These are phyloP conservation scores for Taphrorychus bicolor DNA, from an alignment of 2,888 invertebrate genomes.

Conservation along the genomic window DNA sequence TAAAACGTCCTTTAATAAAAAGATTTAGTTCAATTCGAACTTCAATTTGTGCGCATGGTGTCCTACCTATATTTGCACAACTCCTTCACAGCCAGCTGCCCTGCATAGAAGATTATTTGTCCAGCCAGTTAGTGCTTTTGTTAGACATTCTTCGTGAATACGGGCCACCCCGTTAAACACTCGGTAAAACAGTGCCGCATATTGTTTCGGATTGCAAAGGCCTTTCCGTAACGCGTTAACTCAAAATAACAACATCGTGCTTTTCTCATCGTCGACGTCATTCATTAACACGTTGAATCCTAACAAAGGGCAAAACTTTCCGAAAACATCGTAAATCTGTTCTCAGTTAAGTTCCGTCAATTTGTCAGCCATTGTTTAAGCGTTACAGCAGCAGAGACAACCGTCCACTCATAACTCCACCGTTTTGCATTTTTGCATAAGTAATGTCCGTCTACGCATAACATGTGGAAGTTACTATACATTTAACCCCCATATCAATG, in stretches of 20 bases:
- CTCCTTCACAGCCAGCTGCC: slow-evolving; percentile 13
- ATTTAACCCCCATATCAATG: too few species aligned
- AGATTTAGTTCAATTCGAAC: neutral
- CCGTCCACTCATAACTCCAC: too few species aligned
- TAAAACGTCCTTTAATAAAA: neutral
- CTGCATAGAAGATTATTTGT: slow-evolving; percentile 29
- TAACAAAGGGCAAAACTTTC: slow-evolving; percentile 29
- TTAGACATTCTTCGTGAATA: slow-evolving; percentile 31
- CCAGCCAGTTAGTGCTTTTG: slow-evolving; percentile 27
- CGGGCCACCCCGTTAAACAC: slow-evolving; percentile 25
- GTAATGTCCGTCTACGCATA: too few species aligned
- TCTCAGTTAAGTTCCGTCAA: slow-evolving; percentile 26
- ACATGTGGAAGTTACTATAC: too few species aligned
- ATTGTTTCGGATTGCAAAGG: slow-evolving; percentile 16
- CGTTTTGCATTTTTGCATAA: too few species aligned
- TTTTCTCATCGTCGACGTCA: slow-evolving; percentile 24
- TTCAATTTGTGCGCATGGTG: neutral
- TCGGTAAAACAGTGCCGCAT: slow-evolving; percentile 29
- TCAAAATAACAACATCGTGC: slow-evolving; percentile 34
- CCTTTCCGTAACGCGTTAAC: slow-evolving; percentile 36
- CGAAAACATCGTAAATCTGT: slow-evolving; percentile 36
- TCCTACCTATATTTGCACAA: slow-evolving; percentile 11
- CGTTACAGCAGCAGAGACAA: too few species aligned
- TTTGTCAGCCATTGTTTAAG: slow-evolving; percentile 19
- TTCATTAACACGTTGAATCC: slow-evolving; percentile 35